Evolutionary conservation across 2,888 invertebrate genomes (phyloP), one percentile per base, ranked within the genome.

Genomic region (Zygogramma bicolorata): DNA sequence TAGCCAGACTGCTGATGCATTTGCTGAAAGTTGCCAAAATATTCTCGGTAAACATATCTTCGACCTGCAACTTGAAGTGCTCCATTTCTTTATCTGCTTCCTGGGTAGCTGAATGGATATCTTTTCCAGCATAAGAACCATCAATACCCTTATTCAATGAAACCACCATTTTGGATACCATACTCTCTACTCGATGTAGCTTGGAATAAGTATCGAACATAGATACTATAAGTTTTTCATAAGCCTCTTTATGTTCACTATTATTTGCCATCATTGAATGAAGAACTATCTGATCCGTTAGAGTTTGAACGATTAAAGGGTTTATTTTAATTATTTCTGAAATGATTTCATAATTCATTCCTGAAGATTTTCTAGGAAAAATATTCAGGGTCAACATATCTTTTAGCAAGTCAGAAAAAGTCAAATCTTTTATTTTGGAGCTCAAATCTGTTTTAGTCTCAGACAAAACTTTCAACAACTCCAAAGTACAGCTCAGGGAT

Each of bases 161-260:
- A 7, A 76, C 79, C 46, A 86, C 80, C 73, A 86, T 77, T 80
- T 83, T 85, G 3, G 84, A 79, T 71, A 86, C 75, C 61, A 87
- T 83, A 80, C 83, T 85, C 75, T 85, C 84, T 42, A 84, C 71
- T 66, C 87, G 77, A 67, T 85, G 85, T 58, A 87, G 79, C 77
- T 85, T 87, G 5, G 79, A 77, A 76, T 84, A 86, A 27, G 85
- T 81, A 70, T 85, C 81, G 72, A 87, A 83, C 22, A 87, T 79
- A 15, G 77, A 75, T 49, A 82, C 71, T 38, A 86, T 63, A 13
- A 84, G 76, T 53, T 77, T 70, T 71, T 83, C 81, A 75, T 86
- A 86, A 31, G 77, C 71, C 13, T 76, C 71, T 22, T 61, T 46
- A 10, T 71, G 46, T 7, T 77, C 70, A 29, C 73, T 62, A 53